Evolutionary conservation across 2,888 invertebrate genomes (phyloP).

Genomic region (Lithophane ornitopus): DNA sequence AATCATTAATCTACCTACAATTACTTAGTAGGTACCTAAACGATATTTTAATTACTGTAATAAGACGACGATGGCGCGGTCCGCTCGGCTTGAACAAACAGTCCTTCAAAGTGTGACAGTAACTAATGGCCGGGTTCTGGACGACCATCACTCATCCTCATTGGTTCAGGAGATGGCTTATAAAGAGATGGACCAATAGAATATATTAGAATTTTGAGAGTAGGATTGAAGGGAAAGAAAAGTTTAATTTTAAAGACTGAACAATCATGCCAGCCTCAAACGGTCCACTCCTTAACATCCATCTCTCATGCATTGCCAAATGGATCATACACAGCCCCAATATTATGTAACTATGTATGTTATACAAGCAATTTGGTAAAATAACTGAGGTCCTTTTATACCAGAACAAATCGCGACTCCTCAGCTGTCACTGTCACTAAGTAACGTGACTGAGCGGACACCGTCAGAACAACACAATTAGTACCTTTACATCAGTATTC

Average conservation of each 20-base stretch:
- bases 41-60: conserved; percentile 5
- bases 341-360: background rate
- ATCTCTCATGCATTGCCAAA: background rate
- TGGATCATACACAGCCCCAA: background rate
- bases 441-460: too few species aligned
- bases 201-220: background rate
- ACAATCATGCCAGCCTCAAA: too few species aligned
- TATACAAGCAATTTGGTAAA: background rate
- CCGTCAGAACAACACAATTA: conserved; percentile 37
- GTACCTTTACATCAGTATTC: conserved; percentile 40
- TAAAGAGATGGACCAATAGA: background rate
- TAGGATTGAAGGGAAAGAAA: background rate
- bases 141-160: conserved; percentile 27
- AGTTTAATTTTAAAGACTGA: background rate
- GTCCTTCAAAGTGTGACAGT: conserved; percentile 30
- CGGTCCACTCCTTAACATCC: too few species aligned
- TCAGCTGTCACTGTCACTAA: conserved; percentile 2
- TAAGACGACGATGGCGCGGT: background rate
- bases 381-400: background rate
- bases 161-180: conserved; percentile 7
- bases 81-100: conserved; percentile 12
- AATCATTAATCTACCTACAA: background rate
- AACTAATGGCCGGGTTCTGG: conserved; percentile 32
- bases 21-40: background rate
- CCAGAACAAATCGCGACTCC: background rate